Base-by-base conservation (phyloP, 2,888 invertebrate species). In the Yponomeuta malinellus region DNA sequence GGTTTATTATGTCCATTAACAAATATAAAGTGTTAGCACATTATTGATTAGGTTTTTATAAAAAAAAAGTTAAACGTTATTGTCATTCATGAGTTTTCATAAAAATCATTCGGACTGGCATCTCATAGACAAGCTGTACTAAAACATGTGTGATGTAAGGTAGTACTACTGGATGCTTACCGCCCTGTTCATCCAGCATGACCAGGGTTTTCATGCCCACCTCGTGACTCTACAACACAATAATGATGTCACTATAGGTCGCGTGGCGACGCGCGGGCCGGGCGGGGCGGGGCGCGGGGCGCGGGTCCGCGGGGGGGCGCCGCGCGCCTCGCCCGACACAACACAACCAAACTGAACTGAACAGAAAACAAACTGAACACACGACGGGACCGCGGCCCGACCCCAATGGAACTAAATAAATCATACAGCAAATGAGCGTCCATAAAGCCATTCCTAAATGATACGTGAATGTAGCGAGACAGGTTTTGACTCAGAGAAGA, bases 101-200 rank as follows among this genome's bases (percentile, higher is more conserved):
- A 86, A 71, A 63, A 85, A 83, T 83, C 85, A 86, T 88, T 84
- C 84, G 87, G 88, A 88, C 80, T 88, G 89, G 89, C 89, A 88
- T 88, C 83, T 89, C 87, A 86, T 86, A 90, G 86, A 86, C 82
- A 91, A 91, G 91, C 91, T 89, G 83, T 86, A 86, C 90, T 90
- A 90, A 86, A 83, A 86, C 52, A 59, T 88, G 89, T 85, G 85
- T 90, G 89, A 90, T 90, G 88, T 90, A 89, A 84, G 87, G 83
- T 87, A 90, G 82, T 88, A 85, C 91, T 92, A 91, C 90, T 92
- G 93, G 93, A 95, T 95, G 95, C 97, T 98, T 97, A 98, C 98
- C 98, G 97, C 98, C 99, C 97, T 99, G 99, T 95, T 99, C 98
- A 95, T 99, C 99, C 96, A 99, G 96, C 96, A 98, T 98, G 94